Conservation (phyloP, 2,797 vertebrate species). For the Malacoctenus gilli region DNA sequence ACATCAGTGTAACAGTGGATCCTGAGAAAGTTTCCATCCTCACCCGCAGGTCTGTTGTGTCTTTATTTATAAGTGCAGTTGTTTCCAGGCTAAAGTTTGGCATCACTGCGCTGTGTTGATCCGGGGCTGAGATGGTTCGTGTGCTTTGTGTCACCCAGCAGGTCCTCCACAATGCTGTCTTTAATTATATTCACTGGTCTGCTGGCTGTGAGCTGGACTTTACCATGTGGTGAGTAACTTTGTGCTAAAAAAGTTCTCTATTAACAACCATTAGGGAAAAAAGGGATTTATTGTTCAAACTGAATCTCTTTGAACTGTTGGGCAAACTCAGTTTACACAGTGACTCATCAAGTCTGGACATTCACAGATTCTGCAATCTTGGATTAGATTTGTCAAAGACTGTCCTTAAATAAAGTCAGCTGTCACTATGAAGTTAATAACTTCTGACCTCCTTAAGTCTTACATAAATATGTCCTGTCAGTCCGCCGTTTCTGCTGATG, state of each 20-base stretch:
- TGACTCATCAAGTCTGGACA: constrained; percentile 18
- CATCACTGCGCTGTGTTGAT: not conserved
- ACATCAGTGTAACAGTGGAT: not conserved
- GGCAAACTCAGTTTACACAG: constrained; percentile 4
- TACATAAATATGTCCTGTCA: not conserved
- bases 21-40: not conserved
- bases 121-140: not conserved
- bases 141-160: constrained; percentile 35
- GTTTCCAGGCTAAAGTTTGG: not conserved
- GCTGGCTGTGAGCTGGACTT: constrained; percentile 58
- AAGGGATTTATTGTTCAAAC: not conserved
- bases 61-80: not conserved
- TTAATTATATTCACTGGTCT: constrained; percentile 60
- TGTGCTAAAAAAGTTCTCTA: not conserved
- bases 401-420: too few species aligned
- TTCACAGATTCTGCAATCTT: constrained; percentile 52
- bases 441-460: too few species aligned
- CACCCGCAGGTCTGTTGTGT: not conserved
- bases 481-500: constrained; percentile 42
- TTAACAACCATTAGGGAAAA: not conserved
- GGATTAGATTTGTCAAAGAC: too few species aligned
- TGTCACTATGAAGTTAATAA: too few species aligned
- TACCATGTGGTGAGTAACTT: constrained; percentile 68
- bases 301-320: not conserved
- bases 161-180: constrained; percentile 65